Percentiles rank a stretch among this genome's conserved stretches.
phyloP scores from a whole-genome alignment of 2,888 invertebrate species.

The Taenaris catops region DNA sequence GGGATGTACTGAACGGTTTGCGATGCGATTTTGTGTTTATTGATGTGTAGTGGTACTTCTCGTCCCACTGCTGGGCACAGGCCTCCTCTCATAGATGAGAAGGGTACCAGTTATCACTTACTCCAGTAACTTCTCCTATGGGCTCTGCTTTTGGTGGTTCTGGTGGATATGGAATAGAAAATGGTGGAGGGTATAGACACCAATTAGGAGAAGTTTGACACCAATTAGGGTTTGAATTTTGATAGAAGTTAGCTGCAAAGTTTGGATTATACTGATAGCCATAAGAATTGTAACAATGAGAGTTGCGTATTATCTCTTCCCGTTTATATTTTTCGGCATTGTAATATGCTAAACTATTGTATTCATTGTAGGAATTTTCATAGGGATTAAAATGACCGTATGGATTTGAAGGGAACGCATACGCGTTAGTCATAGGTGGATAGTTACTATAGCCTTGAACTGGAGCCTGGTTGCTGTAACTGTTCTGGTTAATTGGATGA shows the following conservation, averaged over 20 bases:
- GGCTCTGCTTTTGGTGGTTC: conserved; percentile 86
- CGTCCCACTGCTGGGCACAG: too few species aligned
- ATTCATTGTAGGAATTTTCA: conserved; percentile 72
- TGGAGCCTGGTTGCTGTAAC: conserved; percentile 56
- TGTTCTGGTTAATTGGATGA: conserved; percentile 57
- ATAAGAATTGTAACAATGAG: conserved; percentile 76
- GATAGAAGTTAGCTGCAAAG: conserved; percentile 76
- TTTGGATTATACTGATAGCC: conserved; percentile 80
- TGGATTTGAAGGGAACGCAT: conserved; percentile 64
- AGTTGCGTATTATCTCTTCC: conserved; percentile 70
- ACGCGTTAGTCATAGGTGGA: conserved; percentile 65
- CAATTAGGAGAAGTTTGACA: conserved; percentile 81
- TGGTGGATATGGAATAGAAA: conserved; percentile 72
- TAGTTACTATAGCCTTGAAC: conserved; percentile 72
- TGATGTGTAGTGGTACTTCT: too few species aligned
- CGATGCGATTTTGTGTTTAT: too few species aligned
- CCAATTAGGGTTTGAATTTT: conserved; percentile 71
- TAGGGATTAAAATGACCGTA: conserved; percentile 75
- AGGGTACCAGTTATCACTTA: conserved; percentile 90
- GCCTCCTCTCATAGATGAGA: too few species aligned
- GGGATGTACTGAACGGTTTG: too few species aligned
- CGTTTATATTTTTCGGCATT: conserved; percentile 77
- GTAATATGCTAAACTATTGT: conserved; percentile 73
- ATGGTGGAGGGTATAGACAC: conserved; percentile 81
- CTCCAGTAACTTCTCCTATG: conserved; percentile 89